These are phyloP conservation scores for Nasonia vitripennis DNA, from an alignment of 1,140 invertebrate genomes.

Conservation along the genomic window DNA sequence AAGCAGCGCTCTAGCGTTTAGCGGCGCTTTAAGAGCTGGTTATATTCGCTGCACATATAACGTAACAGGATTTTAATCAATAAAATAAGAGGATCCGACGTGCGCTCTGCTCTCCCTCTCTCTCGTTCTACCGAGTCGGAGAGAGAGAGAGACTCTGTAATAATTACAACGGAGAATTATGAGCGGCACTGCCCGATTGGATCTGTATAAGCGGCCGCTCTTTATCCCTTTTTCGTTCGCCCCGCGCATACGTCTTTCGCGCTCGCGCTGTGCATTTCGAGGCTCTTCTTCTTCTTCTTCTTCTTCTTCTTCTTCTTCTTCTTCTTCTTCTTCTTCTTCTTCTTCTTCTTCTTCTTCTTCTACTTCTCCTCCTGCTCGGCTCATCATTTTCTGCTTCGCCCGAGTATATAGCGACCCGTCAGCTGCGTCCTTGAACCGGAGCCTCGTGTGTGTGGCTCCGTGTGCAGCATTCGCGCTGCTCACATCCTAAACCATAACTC, in stretches of 20 bases:
- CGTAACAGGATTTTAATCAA: slow-evolving; percentile 64
- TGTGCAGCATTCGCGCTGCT: neutral
- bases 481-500: neutral
- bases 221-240: slow-evolving; percentile 46
- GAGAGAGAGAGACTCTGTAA: slow-evolving; percentile 54
- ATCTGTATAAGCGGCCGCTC: slow-evolving; percentile 64
- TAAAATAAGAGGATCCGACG: slow-evolving; percentile 67
- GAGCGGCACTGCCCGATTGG: slow-evolving; percentile 69
- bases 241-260: slow-evolving; percentile 32
- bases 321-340: neutral
- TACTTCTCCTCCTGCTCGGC: neutral
- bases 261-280: neutral
- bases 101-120: neutral
- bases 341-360: neutral
- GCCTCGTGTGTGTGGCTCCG: neutral
- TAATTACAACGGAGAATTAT: slow-evolving; percentile 72
- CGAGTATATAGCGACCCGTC: neutral
- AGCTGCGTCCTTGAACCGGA: slow-evolving; percentile 13
- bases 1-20: slow-evolving; percentile 1
- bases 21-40: neutral
- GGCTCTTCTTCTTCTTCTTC: neutral
- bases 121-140: slow-evolving; percentile 44
- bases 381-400: neutral
- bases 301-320: neutral
- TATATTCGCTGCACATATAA: neutral